Evolutionary conservation across 1,140 invertebrate species (phyloP).

Genomic region (Bombus breviceps): DNA sequence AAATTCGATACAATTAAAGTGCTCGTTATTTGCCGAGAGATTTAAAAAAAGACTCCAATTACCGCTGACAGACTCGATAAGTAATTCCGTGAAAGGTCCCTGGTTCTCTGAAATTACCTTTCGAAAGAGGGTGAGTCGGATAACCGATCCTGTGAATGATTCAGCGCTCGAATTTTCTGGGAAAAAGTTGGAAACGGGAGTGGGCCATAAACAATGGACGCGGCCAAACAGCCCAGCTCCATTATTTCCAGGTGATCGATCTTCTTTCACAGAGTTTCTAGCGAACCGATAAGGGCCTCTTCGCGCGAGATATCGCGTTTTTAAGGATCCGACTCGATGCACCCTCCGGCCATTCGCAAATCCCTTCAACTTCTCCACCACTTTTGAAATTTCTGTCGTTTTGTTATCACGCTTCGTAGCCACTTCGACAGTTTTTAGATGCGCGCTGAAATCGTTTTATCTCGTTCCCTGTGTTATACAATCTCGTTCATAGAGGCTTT

Average conservation of each 20-base stretch:
- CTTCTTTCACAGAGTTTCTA: slow-evolving; percentile 12
- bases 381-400: not conserved
- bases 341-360: not conserved
- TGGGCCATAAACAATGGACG: slow-evolving; percentile 42
- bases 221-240: slow-evolving; percentile 13
- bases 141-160: not conserved
- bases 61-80: slow-evolving; percentile 19
- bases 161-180: not conserved
- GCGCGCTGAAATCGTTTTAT: not conserved
- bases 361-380: too few relatives aligned
- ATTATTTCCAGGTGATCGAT: slow-evolving; percentile 51
- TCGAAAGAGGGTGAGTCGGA: not conserved
- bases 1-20: slow-evolving; percentile 18
- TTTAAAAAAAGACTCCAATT: slow-evolving; percentile 31
- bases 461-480: not conserved
- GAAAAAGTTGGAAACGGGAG: not conserved
- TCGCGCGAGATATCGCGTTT: slow-evolving; percentile 23
- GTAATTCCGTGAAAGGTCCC: slow-evolving; percentile 4
- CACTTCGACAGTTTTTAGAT: not conserved
- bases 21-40: slow-evolving; percentile 26
- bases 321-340: not conserved
- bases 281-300: slow-evolving; percentile 21
- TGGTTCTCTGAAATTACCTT: not conserved
- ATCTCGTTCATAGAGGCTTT: not conserved
- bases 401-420: not conserved